Evolutionary conservation across 2,888 invertebrate species (phyloP), one percentile per base, ranked within the genome.

Genomic region (Agrochola macilenta): DNA sequence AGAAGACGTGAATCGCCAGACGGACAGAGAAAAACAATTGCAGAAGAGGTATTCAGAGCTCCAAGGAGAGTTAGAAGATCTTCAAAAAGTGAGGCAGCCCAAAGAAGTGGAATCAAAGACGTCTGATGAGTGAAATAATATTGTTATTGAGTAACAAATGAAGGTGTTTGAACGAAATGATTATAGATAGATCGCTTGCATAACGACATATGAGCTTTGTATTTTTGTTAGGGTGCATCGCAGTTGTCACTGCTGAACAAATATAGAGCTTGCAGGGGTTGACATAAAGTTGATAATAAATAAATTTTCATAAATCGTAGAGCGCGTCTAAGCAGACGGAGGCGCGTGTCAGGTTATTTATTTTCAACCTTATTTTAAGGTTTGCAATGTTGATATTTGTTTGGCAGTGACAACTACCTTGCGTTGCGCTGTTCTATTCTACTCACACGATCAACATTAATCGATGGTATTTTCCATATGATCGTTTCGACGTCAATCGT

Each of bases 1-100:
- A 74, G 99, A 99, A 92, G 99, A 99, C 93, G 99, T 99, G 1
- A 98, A 98, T 81, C 97, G 99, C 74, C 99, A 99, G 96, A 98
- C 98, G 89, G 99, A 99, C 84, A 97, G 99, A 76, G 99, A 99
- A 93, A 98, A 98, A 89, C 97, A 97, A 78, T 96, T 99, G 69
- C 99, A 99, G 96, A 97, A 97, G 81, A 97, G 98, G 88, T 99
- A 98, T 93, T 97, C 98, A 1, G 98, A 98, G 82, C 96, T 99
- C 0, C 98, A 98, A 86, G 97, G 97, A 5, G 97, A 98, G 88
- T 89, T 97, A 14, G 97, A 97, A 88, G 96, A 96, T 11, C 87
- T 96, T 2, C 94, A 95, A 78, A 95, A 95, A 87, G 90, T 91
- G 43, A 91, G 90, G 75, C 92, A 91, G 57, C 84, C 87, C 17